phyloP scores from a whole-genome alignment of 2,113 vertebrate genomes.

The Hyperoodon ampullatus region DNA sequence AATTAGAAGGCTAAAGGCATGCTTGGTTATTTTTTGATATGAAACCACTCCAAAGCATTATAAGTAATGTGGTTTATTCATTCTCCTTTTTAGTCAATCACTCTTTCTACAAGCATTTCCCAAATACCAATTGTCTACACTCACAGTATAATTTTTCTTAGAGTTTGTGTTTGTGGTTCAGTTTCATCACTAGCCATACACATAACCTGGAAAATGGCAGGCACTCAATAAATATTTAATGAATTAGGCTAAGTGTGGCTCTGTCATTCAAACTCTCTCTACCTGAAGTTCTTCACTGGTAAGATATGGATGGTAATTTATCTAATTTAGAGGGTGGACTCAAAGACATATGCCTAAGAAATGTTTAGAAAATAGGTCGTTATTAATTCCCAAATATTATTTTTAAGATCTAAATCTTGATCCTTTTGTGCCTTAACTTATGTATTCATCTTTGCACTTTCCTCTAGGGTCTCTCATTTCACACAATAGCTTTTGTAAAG shows the following conservation, averaged over 20 bases:
- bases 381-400: neutral
- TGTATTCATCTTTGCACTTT: neutral
- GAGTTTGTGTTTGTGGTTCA: neutral
- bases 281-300: constrained; percentile 5
- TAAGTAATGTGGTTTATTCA: neutral
- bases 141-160: neutral
- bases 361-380: neutral
- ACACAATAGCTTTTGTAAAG: neutral
- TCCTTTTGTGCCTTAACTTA: neutral
- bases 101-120: constrained; percentile 33
- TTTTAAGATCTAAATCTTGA: neutral
- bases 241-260: neutral
- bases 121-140: neutral
- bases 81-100: neutral
- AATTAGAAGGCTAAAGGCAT: neutral
- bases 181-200: neutral
- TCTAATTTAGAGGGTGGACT: neutral
- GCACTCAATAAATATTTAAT: neutral
- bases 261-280: constrained; percentile 30
- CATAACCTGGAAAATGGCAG: neutral
- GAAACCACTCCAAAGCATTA: neutral
- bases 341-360: neutral
- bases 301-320: neutral
- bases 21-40: neutral
- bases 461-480: neutral